Evolutionary conservation across 2,113 vertebrate genomes (phyloP).

Genomic region (Beaufortia kweichowensis): DNA sequence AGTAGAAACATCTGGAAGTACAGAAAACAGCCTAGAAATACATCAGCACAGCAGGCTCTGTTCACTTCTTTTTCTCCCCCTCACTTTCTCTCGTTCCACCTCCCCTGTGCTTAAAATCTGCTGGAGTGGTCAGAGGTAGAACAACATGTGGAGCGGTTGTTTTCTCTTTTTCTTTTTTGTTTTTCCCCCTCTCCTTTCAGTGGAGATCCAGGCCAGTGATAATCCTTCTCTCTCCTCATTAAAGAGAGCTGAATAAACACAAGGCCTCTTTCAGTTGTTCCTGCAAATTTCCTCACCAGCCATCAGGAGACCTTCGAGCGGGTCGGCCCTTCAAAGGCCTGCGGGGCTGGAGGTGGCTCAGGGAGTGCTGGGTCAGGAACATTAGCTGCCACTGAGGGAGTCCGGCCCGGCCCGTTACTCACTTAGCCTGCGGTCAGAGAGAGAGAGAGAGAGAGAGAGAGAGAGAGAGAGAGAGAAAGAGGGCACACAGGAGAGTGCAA

Average conservation of each 20-base stretch:
- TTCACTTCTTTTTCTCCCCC: conserved; percentile 53
- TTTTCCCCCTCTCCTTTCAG: conserved; percentile 29
- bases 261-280: conserved; percentile 80
- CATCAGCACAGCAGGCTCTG: conserved; percentile 44
- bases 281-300: conserved; percentile 79
- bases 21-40: conserved; percentile 61
- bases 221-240: conserved; percentile 81
- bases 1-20: conserved; percentile 69
- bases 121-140: conserved; percentile 69
- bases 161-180: conserved; percentile 69
- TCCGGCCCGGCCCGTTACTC: conserved; percentile 53
- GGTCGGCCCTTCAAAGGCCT: conserved; percentile 76
- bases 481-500: not conserved
- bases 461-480: conserved; percentile 52
- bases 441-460: conserved; percentile 1
- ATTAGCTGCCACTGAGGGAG: conserved; percentile 72
- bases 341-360: conserved; percentile 63
- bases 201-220: conserved; percentile 74
- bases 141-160: conserved; percentile 77
- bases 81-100: conserved; percentile 41
- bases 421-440: conserved; percentile 30
- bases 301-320: conserved; percentile 73
- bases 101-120: conserved; percentile 54
- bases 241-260: conserved; percentile 82
- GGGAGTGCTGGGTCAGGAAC: conserved; percentile 66